phyloP scores from a whole-genome alignment of 1,140 invertebrate species.

The Brachionus koreanus region DNA sequence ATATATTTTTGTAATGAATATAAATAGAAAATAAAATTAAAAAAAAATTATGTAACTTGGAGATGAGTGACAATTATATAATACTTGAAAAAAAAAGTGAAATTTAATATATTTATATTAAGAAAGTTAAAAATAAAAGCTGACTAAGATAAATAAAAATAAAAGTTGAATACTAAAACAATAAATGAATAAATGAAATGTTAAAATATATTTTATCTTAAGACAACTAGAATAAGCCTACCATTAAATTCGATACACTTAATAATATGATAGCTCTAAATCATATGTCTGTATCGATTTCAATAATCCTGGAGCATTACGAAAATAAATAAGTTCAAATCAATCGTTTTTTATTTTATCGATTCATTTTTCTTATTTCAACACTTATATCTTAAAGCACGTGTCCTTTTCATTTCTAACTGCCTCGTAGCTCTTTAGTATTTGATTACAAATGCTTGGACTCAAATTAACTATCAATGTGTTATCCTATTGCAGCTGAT shows the following conservation, averaged over 20 bases:
- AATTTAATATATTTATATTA: too few species aligned
- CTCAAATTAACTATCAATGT: background rate
- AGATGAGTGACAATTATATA: background rate
- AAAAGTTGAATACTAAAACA: background rate
- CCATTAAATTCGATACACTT: background rate
- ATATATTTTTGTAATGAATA: too few species aligned
- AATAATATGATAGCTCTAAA: background rate
- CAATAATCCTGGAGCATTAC: background rate
- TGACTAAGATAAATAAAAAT: background rate
- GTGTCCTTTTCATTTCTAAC: background rate
- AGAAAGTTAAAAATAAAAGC: background rate
- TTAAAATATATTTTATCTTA: background rate
- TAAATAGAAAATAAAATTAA: too few species aligned
- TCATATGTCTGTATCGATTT: slow-evolving; percentile 26
- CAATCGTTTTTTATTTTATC: background rate
- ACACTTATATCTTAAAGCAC: background rate
- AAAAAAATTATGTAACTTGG: background rate
- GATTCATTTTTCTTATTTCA: background rate
- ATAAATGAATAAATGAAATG: background rate
- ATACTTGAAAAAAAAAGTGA: background rate
- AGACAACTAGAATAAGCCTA: background rate
- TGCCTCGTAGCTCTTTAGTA: background rate
- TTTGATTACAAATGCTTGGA: slow-evolving; percentile 21
- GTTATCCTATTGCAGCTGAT: background rate
- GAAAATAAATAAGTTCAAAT: slow-evolving; percentile 3